These are phyloP conservation scores for Ectemnius continuus DNA, from an alignment of 2,888 invertebrate genomes.

Conservation along the genomic window DNA sequence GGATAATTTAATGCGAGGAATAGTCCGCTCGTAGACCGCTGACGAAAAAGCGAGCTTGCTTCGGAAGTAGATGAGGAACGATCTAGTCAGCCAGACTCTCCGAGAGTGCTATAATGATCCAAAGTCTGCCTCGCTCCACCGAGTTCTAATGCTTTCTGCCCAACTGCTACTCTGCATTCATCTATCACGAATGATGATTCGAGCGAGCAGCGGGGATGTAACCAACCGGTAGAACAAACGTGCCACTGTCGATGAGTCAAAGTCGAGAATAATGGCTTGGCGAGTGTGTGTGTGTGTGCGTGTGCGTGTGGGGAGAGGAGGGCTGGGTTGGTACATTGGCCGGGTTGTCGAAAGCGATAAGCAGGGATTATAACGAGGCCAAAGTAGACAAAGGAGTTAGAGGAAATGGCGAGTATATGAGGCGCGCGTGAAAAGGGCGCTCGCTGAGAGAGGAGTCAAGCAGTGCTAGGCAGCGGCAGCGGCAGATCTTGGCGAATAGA, in stretches of 20 bases:
- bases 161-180: too few species aligned
- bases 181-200: too few species aligned
- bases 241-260: too few species aligned
- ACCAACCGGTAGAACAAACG: too few species aligned
- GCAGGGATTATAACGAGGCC: conserved; percentile 5
- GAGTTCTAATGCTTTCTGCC: background rate
- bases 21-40: background rate
- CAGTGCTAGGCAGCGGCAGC: background rate
- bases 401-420: conserved; percentile 13
- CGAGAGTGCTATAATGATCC: background rate
- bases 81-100: conserved; percentile 2
- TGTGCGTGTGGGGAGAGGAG: too few species aligned
- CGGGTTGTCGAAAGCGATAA: background rate
- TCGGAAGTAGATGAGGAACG: conserved; percentile 4
- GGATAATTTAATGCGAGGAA: background rate
- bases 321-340: background rate
- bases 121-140: background rate
- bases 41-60: background rate
- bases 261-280: too few species aligned
- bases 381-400: background rate
- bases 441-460: background rate
- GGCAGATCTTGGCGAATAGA: background rate
- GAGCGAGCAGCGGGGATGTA: too few species aligned
- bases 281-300: too few species aligned
- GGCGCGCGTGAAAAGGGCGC: conserved; percentile 14